Evolutionary conservation across 2,113 vertebrate genomes (phyloP), one percentile per base, ranked within the genome.

Genomic region (Ptychochromis oligacanthus): DNA sequence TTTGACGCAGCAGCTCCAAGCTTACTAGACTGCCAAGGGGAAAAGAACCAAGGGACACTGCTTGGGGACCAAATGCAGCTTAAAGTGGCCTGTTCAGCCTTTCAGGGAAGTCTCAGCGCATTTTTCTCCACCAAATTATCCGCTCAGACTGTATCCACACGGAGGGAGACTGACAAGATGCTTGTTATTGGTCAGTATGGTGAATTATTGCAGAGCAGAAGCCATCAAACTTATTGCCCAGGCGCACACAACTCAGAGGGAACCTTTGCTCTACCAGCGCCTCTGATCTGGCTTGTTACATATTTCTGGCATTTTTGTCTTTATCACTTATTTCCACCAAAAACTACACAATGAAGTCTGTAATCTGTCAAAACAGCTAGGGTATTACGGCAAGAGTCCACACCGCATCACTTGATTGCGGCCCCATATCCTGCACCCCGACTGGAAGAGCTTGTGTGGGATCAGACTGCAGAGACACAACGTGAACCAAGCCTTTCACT

Each of bases 1-100:
- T 94, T 94, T 99, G 94, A 99, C 97, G 90, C 98, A 99, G 94
- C 98, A 99, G 96, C 97, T 99, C 95, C 97, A 99, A 83, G 97
- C 97, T 38, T 99, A 97, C 95, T 99, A 97, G 97, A 92, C 86
- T 75, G 56, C 20, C 55, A 40, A 60, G 59, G 31, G 58, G 12
- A 7, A 43, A 64, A 31, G 13, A 80, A 36, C 56, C 75, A 77
- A 72, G 79, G 75, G 86, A 90, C 87, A 74, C 79, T 81, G 84
- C 86, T 87, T 85, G 83, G 86, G 92, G 94, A 94, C 95, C 93
- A 94, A 94, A 91, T 83, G 85, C 85, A 87, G 84, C 90, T 82
- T 88, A 46, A 64, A 77, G 79, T 79, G 81, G 76, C 67, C 74
- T 49, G 72, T 75, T 62, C 58, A 83, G 65, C 17, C 67, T 76